Evolutionary conservation across 1,140 invertebrate species (phyloP).

Genomic region (Anastrepha ludens): DNA sequence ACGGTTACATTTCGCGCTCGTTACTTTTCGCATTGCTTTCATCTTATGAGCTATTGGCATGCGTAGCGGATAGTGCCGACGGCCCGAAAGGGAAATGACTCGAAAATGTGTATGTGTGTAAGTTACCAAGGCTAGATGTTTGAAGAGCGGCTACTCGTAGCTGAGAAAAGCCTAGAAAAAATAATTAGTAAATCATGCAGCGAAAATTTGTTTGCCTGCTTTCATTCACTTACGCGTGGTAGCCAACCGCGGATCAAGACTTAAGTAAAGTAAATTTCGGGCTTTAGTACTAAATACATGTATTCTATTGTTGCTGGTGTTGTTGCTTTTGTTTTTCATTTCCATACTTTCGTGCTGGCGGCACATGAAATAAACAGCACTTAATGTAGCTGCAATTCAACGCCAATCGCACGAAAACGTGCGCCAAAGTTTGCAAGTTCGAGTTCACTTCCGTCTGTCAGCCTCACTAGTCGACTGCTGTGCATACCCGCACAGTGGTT

Average conservation of each 20-base stretch:
- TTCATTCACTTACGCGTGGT: too few species aligned
- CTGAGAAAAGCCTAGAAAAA: background rate
- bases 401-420: background rate
- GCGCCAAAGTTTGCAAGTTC: slow-evolving; percentile 16
- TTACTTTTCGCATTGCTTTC: background rate
- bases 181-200: background rate
- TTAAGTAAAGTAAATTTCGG: too few species aligned
- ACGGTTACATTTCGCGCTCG: slow-evolving; percentile 24
- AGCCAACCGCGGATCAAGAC: too few species aligned
- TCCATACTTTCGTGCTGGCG: background rate
- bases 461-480: too few species aligned
- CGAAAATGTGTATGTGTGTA: background rate
- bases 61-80: background rate
- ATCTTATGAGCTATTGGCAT: slow-evolving; percentile 11
- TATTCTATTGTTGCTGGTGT: too few species aligned
- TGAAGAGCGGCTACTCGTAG: background rate
- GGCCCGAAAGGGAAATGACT: background rate
- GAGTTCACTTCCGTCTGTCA: background rate
- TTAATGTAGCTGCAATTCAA: background rate
- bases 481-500: too few species aligned
- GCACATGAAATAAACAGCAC: background rate
- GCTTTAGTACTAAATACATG: too few species aligned
- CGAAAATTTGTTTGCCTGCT: too few species aligned
- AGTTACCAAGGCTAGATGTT: background rate
- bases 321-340: background rate